Evolutionary conservation across 2,888 invertebrate genomes (phyloP), one percentile per base, ranked within the genome.

Genomic region (Leucania comma): DNA sequence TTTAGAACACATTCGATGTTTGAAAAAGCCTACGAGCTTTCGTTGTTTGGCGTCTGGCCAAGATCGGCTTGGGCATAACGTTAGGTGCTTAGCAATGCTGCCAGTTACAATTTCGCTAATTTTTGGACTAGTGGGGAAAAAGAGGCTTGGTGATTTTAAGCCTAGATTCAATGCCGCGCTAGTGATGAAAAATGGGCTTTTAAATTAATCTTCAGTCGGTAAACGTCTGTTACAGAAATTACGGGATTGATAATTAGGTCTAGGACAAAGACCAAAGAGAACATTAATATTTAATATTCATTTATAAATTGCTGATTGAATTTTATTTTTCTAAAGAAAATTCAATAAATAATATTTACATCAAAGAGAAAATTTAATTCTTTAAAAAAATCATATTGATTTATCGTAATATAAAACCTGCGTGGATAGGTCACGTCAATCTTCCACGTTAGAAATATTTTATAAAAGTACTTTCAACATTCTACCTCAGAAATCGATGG

Each of bases 11-110:
- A 89, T 89, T 90, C 86, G 86, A 88, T 90, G 86, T 90, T 88
- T 86, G 87, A 88, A 90, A 89, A 89, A 88, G 86, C 83, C 85
- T 86, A 81, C 80, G 61, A 75, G 80, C 75, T 85, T 81, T 79
- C 70, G 68, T 75, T 69, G 56, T 71, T 83, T 92, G 93, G 93
- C 91, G 73, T 59, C 59, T 58, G 59, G 88, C 93, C 93, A 93
- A 91, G 82, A 86, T 85, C 79, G 77, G 75, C 80, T 57, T 38
- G 80, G 78, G 83, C 86, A 87, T 89, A 89, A 89, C 84, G 89
- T 86, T 87, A 84, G 87, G 82, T 66, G 63, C 56, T 69, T 72
- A 75, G 53, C 72, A 70, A 62, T 67, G 72, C 59, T 80, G 70
- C 69, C 79, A 79, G 75, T 88, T 87, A 83, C 86, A 85, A 87